Conservation (phyloP, 2,113 vertebrate genomes). For the Percina caprodes region DNA sequence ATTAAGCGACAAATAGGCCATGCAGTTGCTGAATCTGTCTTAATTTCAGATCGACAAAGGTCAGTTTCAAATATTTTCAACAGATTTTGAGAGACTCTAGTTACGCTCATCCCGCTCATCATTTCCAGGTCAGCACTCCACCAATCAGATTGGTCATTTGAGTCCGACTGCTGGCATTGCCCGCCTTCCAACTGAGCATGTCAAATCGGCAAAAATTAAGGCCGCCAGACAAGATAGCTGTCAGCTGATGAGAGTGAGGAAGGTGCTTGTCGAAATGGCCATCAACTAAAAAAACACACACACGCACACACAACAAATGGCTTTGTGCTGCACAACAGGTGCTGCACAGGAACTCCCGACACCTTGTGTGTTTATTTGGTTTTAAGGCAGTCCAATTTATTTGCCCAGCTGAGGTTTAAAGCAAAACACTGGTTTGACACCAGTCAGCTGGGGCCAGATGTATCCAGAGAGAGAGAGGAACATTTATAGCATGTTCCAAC, state of each 20-base stretch:
- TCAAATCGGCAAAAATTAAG: too few relatives aligned
- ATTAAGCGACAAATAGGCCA: too few relatives aligned
- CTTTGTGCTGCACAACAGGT: slow-evolving; percentile 16
- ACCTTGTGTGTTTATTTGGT: slow-evolving; percentile 23
- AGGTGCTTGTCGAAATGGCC: not conserved
- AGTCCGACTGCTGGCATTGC: too few relatives aligned
- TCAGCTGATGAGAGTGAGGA: not conserved
- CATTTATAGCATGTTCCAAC: slow-evolving; percentile 58
- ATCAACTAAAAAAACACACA: not conserved
- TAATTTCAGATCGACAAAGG: too few relatives aligned
- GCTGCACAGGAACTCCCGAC: slow-evolving; percentile 10
- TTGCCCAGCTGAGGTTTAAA: slow-evolving; percentile 19
- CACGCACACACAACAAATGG: not conserved
- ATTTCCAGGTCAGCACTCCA: too few relatives aligned
- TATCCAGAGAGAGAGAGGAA: slow-evolving; percentile 54
- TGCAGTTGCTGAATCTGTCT: too few relatives aligned
- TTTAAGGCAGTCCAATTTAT: slow-evolving; percentile 22
- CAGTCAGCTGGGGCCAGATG: slow-evolving; percentile 65
- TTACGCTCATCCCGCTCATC: too few relatives aligned
- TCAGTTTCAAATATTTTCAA: too few relatives aligned
- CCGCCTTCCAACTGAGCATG: too few relatives aligned
- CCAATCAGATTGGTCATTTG: too few relatives aligned
- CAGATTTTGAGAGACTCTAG: too few relatives aligned
- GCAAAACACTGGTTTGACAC: slow-evolving; percentile 46
- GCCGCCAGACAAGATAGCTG: not conserved